Evolutionary conservation across 2,113 vertebrate species (phyloP).

Genomic region (Galeopterus variegatus): DNA sequence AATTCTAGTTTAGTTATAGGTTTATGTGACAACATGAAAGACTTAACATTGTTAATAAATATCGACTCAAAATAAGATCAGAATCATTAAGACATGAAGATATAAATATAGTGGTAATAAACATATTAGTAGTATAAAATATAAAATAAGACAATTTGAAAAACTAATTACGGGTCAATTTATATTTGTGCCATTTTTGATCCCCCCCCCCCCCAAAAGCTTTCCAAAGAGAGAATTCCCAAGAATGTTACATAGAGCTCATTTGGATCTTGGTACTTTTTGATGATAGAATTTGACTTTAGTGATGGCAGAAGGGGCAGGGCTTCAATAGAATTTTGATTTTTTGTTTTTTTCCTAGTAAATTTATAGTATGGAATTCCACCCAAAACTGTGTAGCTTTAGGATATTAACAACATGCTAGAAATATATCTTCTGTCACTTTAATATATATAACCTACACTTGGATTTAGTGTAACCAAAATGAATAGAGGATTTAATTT

Average conservation of each 20-base stretch:
- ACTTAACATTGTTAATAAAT: background rate
- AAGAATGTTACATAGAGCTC: background rate
- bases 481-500: conserved; percentile 17
- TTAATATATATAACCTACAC: background rate
- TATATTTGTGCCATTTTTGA: background rate
- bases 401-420: background rate
- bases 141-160: background rate
- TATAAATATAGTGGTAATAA: background rate
- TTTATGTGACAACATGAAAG: background rate
- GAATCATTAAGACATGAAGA: background rate
- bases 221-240: conserved; percentile 28
- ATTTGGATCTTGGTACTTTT: background rate
- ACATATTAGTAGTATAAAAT: conserved; percentile 34
- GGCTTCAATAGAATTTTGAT: background rate
- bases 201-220: background rate
- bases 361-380: background rate
- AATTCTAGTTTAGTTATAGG: conserved; percentile 7
- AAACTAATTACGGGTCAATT: background rate
- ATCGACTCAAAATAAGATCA: background rate
- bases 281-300: conserved; percentile 9
- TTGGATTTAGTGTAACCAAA: background rate
- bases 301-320: background rate
- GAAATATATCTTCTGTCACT: background rate
- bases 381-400: background rate
- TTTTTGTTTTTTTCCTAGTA: background rate